Evolutionary conservation across 2,888 invertebrate genomes (phyloP), one percentile per base, ranked within the genome.

Genomic region (Dioctria linearis): DNA sequence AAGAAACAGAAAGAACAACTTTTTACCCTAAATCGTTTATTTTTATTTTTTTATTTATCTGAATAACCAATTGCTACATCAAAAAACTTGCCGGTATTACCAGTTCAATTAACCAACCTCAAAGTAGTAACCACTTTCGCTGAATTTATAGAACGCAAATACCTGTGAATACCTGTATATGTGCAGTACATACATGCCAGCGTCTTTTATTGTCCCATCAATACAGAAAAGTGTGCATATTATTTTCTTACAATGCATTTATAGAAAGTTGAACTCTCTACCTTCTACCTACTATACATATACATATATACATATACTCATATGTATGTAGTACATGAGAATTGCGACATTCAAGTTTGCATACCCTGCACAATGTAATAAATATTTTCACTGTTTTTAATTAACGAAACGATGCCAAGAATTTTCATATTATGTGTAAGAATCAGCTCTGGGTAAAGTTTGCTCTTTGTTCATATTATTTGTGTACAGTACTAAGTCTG

Each of bases 321-420:
- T 54, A 54, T 54, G 54, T 54, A 4, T 54, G 6, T n/a, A 6
- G 54, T 11, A 25, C 25, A 61, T 61, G 61, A 9, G 46, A 11
- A 13, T 8, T n/a, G 25, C 40, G 57, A 59, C 43, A 42, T 57
- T 13, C 39, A 49, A 25, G 39, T 13, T 42, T 73, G 54, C 13
- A 39, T 51, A 46, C 40, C 76, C 59, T 57, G 57, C 69, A 69
- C 78, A 80, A 80, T 80, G 69, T 80, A 80, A 80, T 80, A 80
- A 80, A 80, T 78, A 80, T 80, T 80, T 80, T 78, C 78, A 63
- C 54, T 78, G 80, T 78, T 80, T 80, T 80, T 80, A 78, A 80
- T 80, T 80, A 80, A 78, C 78, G 66, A 78, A 80, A 78, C 61
- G 69, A 78, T 69, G 80, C 78, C 78, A 80, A 78, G 80, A 80